These are phyloP conservation scores for Chouioia cunea DNA, from an alignment of 2,888 invertebrate genomes.

Conservation along the genomic window DNA sequence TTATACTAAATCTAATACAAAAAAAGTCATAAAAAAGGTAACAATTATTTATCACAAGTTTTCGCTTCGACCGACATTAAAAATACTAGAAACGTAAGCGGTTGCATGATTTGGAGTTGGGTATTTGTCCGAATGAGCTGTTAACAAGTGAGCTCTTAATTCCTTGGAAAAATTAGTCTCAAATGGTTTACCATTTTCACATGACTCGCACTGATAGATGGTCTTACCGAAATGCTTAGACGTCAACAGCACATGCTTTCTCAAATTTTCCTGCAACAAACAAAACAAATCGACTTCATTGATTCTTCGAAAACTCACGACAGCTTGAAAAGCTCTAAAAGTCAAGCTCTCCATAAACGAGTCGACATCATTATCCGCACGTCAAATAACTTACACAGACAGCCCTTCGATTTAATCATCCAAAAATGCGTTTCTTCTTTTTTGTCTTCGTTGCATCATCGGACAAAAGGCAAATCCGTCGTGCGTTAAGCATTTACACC, in stretches of 20 bases:
- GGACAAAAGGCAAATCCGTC: background rate
- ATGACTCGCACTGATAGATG: slow-evolving; percentile 83
- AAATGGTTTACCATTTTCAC: slow-evolving; percentile 67
- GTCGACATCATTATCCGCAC: slow-evolving; percentile 13
- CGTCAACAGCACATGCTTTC: slow-evolving; percentile 87
- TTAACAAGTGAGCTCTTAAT: slow-evolving; percentile 76
- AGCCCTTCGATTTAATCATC: too few species aligned
- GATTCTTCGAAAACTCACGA: slow-evolving; percentile 9
- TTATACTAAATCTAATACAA: too few species aligned
- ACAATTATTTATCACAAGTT: slow-evolving; percentile 20
- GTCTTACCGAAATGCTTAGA: slow-evolving; percentile 82
- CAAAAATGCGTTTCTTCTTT: too few species aligned
- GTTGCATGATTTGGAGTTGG: slow-evolving; percentile 70
- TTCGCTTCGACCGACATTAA: slow-evolving; percentile 56
- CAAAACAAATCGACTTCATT: background rate
- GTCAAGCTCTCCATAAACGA: slow-evolving; percentile 19
- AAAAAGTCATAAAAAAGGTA: background rate
- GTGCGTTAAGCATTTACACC: slow-evolving; percentile 36
- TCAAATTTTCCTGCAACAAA: slow-evolving; percentile 80
- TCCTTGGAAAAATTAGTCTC: slow-evolving; percentile 78
- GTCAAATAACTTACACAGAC: slow-evolving; percentile 10
- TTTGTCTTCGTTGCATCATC: too few species aligned
- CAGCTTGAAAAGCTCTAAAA: slow-evolving; percentile 1
- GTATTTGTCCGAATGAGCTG: slow-evolving; percentile 72
- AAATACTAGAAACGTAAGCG: slow-evolving; percentile 70